phyloP scores from a whole-genome alignment of 2,113 vertebrate genomes.

The Vulpes vulpes region DNA sequence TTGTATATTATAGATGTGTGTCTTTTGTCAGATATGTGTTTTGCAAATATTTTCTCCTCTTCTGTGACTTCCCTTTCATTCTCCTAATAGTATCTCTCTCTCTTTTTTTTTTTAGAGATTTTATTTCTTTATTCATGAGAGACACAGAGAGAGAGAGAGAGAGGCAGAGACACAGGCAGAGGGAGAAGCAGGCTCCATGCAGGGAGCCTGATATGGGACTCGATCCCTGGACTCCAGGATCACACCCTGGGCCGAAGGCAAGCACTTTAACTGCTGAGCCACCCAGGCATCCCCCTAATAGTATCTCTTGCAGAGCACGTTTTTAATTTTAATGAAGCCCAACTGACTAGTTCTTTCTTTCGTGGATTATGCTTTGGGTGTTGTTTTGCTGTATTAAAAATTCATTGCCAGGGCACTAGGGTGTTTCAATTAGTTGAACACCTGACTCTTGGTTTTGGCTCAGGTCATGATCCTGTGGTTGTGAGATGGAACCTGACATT shows the following conservation, averaged over 20 bases:
- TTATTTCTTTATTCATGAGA: no score
- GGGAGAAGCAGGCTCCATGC: no score
- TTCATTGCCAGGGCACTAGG: not conserved
- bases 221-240: no score
- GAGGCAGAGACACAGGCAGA: no score
- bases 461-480: not conserved
- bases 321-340: not conserved
- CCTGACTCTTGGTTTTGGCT: not conserved
- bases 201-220: no score
- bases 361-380: not conserved
- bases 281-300: not conserved
- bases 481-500: not conserved
- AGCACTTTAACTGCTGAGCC: no score
- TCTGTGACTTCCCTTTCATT: not conserved
- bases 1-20: not conserved
- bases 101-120: no score
- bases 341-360: not conserved
- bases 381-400: not conserved
- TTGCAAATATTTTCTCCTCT: not conserved
- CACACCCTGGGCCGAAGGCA: no score
- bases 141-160: no score
- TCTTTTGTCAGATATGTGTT: not conserved
- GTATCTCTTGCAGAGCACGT: not conserved
- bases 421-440: not conserved
- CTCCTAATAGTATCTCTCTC: not conserved